Evolutionary conservation across 2,113 vertebrate species (phyloP).

Genomic region (Leucopternis melanops): DNA sequence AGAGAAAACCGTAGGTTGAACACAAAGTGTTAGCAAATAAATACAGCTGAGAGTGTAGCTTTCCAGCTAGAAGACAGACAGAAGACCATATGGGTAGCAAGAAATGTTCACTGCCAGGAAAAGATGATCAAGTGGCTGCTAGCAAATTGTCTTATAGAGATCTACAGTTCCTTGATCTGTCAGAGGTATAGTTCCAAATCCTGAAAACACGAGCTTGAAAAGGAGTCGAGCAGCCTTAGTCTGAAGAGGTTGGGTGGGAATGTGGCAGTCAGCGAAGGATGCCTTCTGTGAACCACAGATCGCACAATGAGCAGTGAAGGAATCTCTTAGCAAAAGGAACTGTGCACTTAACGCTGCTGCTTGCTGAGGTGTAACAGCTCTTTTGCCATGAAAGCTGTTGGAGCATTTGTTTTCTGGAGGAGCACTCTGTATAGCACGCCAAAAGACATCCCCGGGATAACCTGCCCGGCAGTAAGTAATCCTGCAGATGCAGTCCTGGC

Average conservation of each 20-base stretch:
- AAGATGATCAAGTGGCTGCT: background rate
- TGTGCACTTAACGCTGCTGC: background rate
- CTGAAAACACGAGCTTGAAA: background rate
- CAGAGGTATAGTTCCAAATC: background rate
- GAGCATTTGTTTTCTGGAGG: background rate
- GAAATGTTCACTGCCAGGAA: background rate
- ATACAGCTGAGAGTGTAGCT: background rate
- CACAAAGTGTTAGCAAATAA: background rate
- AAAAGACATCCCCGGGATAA: too few species aligned
- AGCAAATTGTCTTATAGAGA: background rate
- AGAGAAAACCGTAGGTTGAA: background rate
- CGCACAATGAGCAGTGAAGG: background rate
- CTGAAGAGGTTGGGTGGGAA: background rate
- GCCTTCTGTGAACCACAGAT: background rate
- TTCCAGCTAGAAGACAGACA: background rate
- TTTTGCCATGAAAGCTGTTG: background rate
- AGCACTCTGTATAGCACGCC: accelerated
- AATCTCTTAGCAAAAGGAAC: background rate
- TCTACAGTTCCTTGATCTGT: background rate
- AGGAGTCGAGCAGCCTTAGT: background rate
- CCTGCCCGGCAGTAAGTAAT: background rate
- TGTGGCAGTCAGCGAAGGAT: background rate
- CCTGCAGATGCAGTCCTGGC: background rate
- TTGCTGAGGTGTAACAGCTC: background rate
- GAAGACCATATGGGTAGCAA: background rate